Evolutionary conservation across 2,113 vertebrate species (phyloP), one percentile per base, ranked within the genome.

Genomic region (Pagrus major): DNA sequence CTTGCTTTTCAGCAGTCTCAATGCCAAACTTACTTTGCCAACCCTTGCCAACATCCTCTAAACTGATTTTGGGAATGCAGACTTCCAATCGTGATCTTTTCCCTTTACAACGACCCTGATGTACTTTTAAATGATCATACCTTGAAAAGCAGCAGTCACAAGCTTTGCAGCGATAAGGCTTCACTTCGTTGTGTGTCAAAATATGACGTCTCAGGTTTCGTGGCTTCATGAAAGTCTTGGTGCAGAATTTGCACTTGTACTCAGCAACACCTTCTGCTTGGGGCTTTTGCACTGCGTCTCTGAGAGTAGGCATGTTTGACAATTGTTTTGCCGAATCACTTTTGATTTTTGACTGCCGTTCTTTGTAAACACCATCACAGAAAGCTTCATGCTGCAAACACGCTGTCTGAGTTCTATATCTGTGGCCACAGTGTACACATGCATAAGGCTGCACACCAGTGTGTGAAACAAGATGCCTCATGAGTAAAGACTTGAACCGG

Each of bases 131-230:
- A 81, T 94, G 89, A 83, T 96, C 95, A 46, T 95, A 88, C 20
- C 94, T 91, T 59, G 94, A 94, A 84, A 94, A 96, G 85, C 92
- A 93, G 87, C 89, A 90, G 44, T 94, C 92, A 78, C 95, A 96
- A 42, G 84, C 71, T 88, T 94, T 94, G 67, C 95, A 96, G n/a
- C 90, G 93, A 86, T 96, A 95, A 1, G 95, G 95, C 31, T 95
- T 96, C 5, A 93, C 95, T 37, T 95, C 95, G 18, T 94, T 96
- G 58, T 96, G 95, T 14, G 93, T 94, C 80, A 95, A 90, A 80
- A 96, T 94, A 80, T 96, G 95, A 42, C 76, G 84, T 39, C 95
- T 92, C 37, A 96, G 77, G 75, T 78, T 88, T 78, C 85, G 86
- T 21, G 93, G 9, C 75, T 94, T 94, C 71, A 89, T 65, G 73